Conservation (phyloP, 1,140 invertebrate species). For the Anadara kagoshimensis region DNA sequence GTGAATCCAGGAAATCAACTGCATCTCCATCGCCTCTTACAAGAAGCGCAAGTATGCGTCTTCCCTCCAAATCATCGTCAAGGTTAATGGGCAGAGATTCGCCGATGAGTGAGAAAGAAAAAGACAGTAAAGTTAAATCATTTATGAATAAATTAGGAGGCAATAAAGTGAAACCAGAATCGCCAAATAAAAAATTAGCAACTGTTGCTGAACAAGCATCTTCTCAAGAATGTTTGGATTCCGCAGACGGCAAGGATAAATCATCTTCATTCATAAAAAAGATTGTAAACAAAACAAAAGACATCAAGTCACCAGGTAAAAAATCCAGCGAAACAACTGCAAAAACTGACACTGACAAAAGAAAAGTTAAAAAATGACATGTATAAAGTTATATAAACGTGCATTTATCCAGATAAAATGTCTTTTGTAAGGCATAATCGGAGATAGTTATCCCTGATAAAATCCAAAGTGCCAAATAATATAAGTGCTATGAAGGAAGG, state of each 20-base stretch:
- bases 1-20: conserved; percentile 4
- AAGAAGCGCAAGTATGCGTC: conserved; percentile 25
- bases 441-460: too few species aligned
- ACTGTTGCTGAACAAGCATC: conserved; percentile 19
- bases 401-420: too few species aligned
- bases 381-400: too few species aligned
- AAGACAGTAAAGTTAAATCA: conserved; percentile 30
- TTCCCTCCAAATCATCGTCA: conserved; percentile 12
- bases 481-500: too few species aligned
- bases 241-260: conserved; percentile 17
- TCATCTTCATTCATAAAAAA: conserved; percentile 21
- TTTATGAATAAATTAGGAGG: conserved; percentile 32
- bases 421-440: too few species aligned
- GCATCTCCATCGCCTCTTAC: conserved; percentile 27
- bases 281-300: conserved; percentile 32
- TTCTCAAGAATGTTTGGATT: conserved; percentile 1
- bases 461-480: too few species aligned
- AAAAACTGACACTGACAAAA: conserved; percentile 21
- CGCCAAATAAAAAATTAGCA: conserved; percentile 18
- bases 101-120: conserved; percentile 10
- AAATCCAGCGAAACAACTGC: conserved; percentile 27
- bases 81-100: conserved; percentile 22
- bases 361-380: conserved; percentile 30
- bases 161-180: conserved; percentile 30
- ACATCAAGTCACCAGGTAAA: conserved; percentile 16